Percentiles rank a stretch among this genome's conserved stretches.
phyloP scores from a whole-genome alignment of 23 tunicate species.

The Halocynthia aurantium region DNA sequence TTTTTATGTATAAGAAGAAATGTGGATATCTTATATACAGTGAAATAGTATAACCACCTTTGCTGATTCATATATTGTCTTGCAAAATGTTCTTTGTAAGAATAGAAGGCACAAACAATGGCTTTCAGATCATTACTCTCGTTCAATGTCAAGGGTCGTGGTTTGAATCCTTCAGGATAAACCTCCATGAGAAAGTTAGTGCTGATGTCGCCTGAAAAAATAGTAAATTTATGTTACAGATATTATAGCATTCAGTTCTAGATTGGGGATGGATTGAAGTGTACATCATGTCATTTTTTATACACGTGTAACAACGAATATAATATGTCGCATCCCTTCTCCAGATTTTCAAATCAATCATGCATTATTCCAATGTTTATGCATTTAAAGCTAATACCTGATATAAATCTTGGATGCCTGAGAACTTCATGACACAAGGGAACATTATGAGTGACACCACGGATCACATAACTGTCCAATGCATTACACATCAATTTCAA shows the following conservation, averaged over 20 bases:
- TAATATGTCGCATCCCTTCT: no score
- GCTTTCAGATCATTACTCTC: slow-evolving; percentile 52
- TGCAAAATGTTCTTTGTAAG: slow-evolving; percentile 29
- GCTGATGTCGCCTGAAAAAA: slow-evolving; percentile 73
- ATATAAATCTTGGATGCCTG: slow-evolving; percentile 55
- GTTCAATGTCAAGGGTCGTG: slow-evolving; percentile 20
- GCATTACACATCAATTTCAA: slow-evolving; percentile 63
- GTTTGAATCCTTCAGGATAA: slow-evolving; percentile 91
- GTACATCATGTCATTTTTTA: no score
- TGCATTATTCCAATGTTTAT: no score
- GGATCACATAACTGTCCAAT: slow-evolving; percentile 84
- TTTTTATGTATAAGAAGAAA: no score
- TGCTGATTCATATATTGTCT: slow-evolving; percentile 45
- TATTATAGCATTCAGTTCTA: no score
- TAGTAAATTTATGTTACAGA: no score
- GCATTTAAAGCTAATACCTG: slow-evolving; percentile 18
- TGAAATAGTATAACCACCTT: slow-evolving; percentile 30
- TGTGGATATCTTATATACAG: no score
- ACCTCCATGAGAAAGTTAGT: slow-evolving; percentile 84
- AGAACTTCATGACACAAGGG: slow-evolving; percentile 91
- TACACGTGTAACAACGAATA: no score
- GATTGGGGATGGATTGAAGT: no score
- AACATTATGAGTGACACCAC: slow-evolving; percentile 95
- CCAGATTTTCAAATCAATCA: no score
- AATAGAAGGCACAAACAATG: slow-evolving; percentile 76